phyloP scores from a whole-genome alignment of 2,113 vertebrate genomes.

The Emydura subglobosa region DNA sequence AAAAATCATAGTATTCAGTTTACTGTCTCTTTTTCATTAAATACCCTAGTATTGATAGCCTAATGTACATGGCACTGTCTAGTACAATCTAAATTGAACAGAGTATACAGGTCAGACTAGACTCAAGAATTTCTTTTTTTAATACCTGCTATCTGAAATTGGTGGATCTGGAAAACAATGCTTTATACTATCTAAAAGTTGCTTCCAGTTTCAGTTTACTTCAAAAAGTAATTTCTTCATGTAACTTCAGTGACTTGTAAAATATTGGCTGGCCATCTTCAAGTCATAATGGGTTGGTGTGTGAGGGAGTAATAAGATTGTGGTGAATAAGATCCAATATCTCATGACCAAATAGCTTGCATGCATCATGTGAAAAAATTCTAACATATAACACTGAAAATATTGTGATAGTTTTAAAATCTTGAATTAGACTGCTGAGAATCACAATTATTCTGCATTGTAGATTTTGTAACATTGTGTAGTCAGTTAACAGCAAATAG shows the following conservation, averaged over 20 bases:
- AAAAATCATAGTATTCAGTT: rapidly evolving
- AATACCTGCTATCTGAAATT: neutral
- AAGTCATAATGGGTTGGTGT: neutral
- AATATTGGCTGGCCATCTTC: neutral
- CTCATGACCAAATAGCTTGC: no score
- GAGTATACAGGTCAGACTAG: neutral
- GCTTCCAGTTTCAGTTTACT: neutral
- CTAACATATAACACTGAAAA: neutral
- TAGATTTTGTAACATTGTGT: neutral
- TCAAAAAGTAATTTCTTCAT: neutral
- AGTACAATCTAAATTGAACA: neutral
- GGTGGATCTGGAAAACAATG: neutral
- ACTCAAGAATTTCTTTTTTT: neutral
- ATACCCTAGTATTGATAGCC: neutral
- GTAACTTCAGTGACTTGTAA: neutral
- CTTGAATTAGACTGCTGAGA: neutral
- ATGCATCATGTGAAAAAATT: no score
- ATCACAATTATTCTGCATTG: neutral
- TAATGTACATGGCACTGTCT: neutral
- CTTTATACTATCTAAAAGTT: neutral
- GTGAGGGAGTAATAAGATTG: neutral
- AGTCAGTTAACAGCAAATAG: neutral
- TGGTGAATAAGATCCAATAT: neutral
- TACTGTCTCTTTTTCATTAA: neutral
- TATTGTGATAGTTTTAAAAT: neutral